These are phyloP conservation scores for Epizoanthus scotinus DNA, from an alignment of 92 coral and sea anemone species.

Conservation along the genomic window DNA sequence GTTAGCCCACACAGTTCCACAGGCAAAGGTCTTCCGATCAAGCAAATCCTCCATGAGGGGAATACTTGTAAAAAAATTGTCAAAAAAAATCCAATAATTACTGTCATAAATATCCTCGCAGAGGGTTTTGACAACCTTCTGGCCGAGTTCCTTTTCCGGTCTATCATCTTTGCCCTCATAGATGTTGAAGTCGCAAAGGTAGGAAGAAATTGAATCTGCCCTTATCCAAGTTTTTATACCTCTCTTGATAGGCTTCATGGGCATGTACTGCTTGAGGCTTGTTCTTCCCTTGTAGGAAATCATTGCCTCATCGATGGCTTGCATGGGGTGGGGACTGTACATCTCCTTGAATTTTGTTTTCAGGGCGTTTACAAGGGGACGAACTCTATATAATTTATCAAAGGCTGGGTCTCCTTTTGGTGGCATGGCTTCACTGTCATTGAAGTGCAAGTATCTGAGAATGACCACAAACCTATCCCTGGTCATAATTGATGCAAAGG, in stretches of 20 bases:
- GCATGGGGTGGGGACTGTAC: slow-evolving; percentile 37
- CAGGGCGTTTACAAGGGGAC: slow-evolving; percentile 29
- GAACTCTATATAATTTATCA: slow-evolving; percentile 40
- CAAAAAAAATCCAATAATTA: slow-evolving; percentile 24
- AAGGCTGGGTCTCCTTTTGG: slow-evolving; percentile 30
- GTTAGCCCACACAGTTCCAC: slow-evolving; percentile 42
- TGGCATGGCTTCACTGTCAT: slow-evolving; percentile 31
- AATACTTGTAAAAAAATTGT: slow-evolving; percentile 34
- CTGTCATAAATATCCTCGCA: slow-evolving; percentile 28
- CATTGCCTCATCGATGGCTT: slow-evolving; percentile 42
- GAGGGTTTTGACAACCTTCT: slow-evolving; percentile 31
- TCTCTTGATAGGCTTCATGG: slow-evolving; percentile 46
- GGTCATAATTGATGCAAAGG: slow-evolving; percentile 34
- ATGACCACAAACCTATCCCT: slow-evolving; percentile 29
- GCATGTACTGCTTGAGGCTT: slow-evolving; percentile 36
- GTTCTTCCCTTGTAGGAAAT: slow-evolving; percentile 37
- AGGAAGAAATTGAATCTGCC: slow-evolving; percentile 31
- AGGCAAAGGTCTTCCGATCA: slow-evolving; percentile 10
- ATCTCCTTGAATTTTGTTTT: slow-evolving; percentile 23
- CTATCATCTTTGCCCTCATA: slow-evolving; percentile 40
- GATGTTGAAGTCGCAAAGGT: slow-evolving; percentile 36
- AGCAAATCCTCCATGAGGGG: slow-evolving; percentile 31
- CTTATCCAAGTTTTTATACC: slow-evolving; percentile 33
- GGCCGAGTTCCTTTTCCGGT: slow-evolving; percentile 27
- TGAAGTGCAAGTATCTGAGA: slow-evolving; percentile 10